Evolutionary conservation across 2,888 invertebrate genomes (phyloP).

Genomic region (Marronus borbonicus): DNA sequence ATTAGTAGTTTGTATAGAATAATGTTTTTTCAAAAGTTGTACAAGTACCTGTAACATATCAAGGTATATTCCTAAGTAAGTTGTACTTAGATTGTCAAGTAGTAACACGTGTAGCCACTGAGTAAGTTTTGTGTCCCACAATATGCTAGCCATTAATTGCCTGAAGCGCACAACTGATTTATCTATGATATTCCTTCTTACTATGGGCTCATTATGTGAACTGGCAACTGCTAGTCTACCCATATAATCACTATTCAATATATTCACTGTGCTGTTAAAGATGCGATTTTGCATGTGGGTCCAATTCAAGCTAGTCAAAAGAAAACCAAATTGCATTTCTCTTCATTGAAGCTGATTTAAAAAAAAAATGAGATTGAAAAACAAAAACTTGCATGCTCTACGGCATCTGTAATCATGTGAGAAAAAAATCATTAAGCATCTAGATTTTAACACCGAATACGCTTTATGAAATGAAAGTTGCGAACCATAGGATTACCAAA

Average conservation of each 20-base stretch:
- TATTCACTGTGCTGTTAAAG: constrained; percentile 77
- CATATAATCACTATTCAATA: constrained; percentile 79
- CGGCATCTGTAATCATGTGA: too few species aligned
- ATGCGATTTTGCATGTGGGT: constrained; percentile 76
- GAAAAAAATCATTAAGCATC: too few species aligned
- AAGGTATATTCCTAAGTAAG: constrained; percentile 81
- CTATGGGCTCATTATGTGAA: constrained; percentile 77
- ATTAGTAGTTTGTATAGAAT: neutral
- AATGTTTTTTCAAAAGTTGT: constrained; percentile 1
- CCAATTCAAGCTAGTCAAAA: constrained; percentile 74
- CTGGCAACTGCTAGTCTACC: constrained; percentile 77
- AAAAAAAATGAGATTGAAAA: too few species aligned
- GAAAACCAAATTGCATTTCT: too few species aligned
- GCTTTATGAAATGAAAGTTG: too few species aligned
- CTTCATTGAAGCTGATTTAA: too few species aligned
- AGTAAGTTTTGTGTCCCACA: constrained; percentile 82
- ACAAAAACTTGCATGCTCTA: too few species aligned
- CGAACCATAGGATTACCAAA: too few species aligned
- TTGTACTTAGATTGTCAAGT: constrained; percentile 78
- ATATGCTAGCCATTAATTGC: constrained; percentile 78
- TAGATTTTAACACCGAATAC: too few species aligned
- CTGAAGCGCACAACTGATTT: constrained; percentile 79
- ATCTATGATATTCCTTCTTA: constrained; percentile 80
- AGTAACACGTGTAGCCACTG: constrained; percentile 86
- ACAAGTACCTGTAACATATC: constrained; percentile 82